Percentiles rank a stretch among this genome's conserved stretches.
Evolutionary conservation across 1,140 invertebrate species (phyloP).

Genomic region (Dufourea novaeangliae): DNA sequence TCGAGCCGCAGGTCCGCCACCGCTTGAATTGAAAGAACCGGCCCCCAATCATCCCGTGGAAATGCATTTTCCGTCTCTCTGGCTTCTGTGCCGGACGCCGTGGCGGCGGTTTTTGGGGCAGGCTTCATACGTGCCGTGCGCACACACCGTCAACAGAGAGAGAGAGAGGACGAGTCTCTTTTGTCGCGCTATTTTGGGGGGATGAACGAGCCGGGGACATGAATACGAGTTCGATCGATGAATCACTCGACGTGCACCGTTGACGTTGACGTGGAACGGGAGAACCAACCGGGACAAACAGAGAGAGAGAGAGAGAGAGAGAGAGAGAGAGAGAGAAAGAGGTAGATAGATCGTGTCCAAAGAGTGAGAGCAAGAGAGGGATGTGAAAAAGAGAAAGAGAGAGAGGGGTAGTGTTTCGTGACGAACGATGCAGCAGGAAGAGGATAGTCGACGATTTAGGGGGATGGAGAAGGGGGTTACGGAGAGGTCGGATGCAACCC

Average conservation of each 20-base stretch:
- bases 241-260: conserved; percentile 74
- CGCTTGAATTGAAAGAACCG: conserved; percentile 47
- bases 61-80: conserved; percentile 66
- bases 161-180: conserved; percentile 69
- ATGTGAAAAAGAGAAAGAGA: neutral
- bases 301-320: conserved; percentile 27
- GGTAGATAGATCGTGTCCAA: conserved; percentile 36
- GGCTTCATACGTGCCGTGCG: conserved; percentile 43
- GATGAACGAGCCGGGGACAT: conserved; percentile 65
- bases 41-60: conserved; percentile 57
- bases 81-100: conserved; percentile 57
- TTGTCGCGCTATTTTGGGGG: conserved; percentile 73
- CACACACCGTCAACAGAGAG: conserved; percentile 14
- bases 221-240: conserved; percentile 73
- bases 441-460: conserved; percentile 16
- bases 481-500: conserved; percentile 55
- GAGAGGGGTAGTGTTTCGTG: neutral
- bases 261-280: conserved; percentile 73
- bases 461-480: neutral
- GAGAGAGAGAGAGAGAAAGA: conserved; percentile 22
- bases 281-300: conserved; percentile 50
- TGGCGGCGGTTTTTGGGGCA: conserved; percentile 57
- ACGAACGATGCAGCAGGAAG: neutral
- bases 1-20: conserved; percentile 36
- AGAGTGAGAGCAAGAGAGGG: conserved; percentile 14